Conservation (phyloP, 2,797 vertebrate genomes). For the Coranthus polyacanthus region DNA sequence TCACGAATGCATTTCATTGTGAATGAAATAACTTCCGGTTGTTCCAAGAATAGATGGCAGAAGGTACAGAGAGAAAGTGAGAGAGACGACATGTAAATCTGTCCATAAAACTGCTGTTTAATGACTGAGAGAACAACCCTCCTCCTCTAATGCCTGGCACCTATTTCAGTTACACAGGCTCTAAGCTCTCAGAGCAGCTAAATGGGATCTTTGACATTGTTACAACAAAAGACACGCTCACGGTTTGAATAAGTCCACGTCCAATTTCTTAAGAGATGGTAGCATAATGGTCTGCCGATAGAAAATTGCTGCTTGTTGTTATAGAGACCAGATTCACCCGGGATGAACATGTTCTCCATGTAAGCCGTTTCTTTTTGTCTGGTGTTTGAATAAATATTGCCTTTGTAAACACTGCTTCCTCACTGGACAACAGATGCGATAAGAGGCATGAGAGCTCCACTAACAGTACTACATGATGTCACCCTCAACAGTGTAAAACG, state of each 20-base stretch:
- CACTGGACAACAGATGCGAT: conserved; percentile 19
- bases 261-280: conserved; percentile 12
- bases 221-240: neutral
- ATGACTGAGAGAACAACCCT: conserved; percentile 16
- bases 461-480: conserved; percentile 47
- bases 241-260: neutral
- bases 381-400: conserved; percentile 32
- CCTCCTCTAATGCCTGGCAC: conserved; percentile 9
- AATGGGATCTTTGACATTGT: no score
- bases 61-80: conserved; percentile 17
- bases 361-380: conserved; percentile 18
- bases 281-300: conserved; percentile 11
- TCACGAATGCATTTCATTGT: conserved; percentile 43
- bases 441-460: conserved; percentile 7
- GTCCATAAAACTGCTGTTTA: conserved; percentile 48
- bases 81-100: conserved; percentile 23
- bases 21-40: conserved; percentile 63
- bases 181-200: no score
- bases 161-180: neutral
- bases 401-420: conserved; percentile 46
- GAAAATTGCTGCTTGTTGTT: no score
- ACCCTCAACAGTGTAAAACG: conserved; percentile 13
- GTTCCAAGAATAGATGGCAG: conserved; percentile 53
- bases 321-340: conserved; percentile 9
- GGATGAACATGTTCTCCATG: conserved; percentile 22